A percentile compares a stretch with the other conserved stretches of the same genome.
Evolutionary conservation across 2,888 invertebrate species (phyloP).

Genomic region (Tinea pellionella): DNA sequence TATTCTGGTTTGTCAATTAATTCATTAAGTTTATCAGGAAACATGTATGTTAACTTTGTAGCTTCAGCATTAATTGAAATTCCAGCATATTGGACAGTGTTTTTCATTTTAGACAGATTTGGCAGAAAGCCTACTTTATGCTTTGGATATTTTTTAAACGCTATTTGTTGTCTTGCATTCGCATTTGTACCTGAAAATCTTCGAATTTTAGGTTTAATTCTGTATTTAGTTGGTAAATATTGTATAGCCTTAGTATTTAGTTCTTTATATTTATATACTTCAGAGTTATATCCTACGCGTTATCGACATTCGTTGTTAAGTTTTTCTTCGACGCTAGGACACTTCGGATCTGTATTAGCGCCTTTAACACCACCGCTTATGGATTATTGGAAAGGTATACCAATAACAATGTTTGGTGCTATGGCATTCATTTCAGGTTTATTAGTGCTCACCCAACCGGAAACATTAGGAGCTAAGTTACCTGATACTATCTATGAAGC

Average conservation of each 20-base stretch:
- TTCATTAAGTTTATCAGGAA: conserved; percentile 78
- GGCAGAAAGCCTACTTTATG: conserved; percentile 62
- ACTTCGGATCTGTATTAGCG: conserved; percentile 76
- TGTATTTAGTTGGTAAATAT: conserved; percentile 73
- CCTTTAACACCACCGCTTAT: conserved; percentile 76
- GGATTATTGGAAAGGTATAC: conserved; percentile 52
- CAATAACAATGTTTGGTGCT: conserved; percentile 47
- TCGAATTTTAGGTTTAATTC: conserved; percentile 34
- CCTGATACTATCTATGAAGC: conserved; percentile 61
- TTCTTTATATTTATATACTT: conserved; percentile 74
- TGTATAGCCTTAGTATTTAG: conserved; percentile 75
- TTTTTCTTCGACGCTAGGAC: conserved; percentile 77
- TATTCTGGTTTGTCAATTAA: conserved; percentile 85
- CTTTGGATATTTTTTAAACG: conserved; percentile 50
- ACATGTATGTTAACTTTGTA: conserved; percentile 82
- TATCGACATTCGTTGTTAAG: conserved; percentile 75
- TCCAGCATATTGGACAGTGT: conserved; percentile 76
- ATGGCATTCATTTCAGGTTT: conserved; percentile 44
- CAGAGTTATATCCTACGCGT: conserved; percentile 79
- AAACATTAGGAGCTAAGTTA: conserved; percentile 46
- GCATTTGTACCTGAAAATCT: conserved; percentile 53
- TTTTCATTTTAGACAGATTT: conserved; percentile 70
- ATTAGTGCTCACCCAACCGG: conserved; percentile 50
- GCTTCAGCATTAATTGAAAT: conserved; percentile 74
- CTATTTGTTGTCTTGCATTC: conserved; percentile 62